These are phyloP conservation scores for Pseudochirops corinnae DNA, from an alignment of 2,797 vertebrate genomes.

Conservation along the genomic window DNA sequence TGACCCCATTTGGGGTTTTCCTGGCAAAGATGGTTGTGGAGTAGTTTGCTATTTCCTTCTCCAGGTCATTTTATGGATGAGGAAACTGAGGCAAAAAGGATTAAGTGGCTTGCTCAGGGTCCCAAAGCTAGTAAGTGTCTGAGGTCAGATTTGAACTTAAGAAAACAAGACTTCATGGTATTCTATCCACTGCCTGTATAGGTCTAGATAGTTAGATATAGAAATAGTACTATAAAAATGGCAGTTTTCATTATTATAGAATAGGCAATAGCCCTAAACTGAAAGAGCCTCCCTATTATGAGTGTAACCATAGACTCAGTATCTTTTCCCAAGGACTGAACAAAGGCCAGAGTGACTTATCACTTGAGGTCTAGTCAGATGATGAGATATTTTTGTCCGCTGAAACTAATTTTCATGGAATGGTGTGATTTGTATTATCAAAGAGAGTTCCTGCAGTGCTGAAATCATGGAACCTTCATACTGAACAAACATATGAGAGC, in stretches of 20 bases:
- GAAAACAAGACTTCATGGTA: neutral
- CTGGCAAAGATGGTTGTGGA: neutral
- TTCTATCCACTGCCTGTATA: neutral
- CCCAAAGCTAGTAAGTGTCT: neutral
- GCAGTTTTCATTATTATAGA: neutral
- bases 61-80: neutral
- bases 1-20: neutral
- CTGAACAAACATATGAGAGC: neutral
- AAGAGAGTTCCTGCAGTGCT: neutral
- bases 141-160: neutral
- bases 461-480: constrained; percentile 7
- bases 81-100: neutral
- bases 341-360: neutral
- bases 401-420: neutral
- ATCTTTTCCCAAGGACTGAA: neutral
- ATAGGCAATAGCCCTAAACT: neutral
- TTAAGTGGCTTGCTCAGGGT: neutral
- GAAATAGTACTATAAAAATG: neutral
- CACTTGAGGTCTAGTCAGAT: neutral
- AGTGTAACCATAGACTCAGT: neutral
- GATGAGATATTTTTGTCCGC: neutral
- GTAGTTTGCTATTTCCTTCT: neutral
- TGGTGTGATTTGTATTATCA: neutral
- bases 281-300: neutral
- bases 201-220: neutral